Percentiles rank a stretch among this genome's conserved stretches.
These are phyloP conservation scores for Melanogrammus aeglefinus DNA, from an alignment of 2,797 vertebrate species.

Conservation along the genomic window DNA sequence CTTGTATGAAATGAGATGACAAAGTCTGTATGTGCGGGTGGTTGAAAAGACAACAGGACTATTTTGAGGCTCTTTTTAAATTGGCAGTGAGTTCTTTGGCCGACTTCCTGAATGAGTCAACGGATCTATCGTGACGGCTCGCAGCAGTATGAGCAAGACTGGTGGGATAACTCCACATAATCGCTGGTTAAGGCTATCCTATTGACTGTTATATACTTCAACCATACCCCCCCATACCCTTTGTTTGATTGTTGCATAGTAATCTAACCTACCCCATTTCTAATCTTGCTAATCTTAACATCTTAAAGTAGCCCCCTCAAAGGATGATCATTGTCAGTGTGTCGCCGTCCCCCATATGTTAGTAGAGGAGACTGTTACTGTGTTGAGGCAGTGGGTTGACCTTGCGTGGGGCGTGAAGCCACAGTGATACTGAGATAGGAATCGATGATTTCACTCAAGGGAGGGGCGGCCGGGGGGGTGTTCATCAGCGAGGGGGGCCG, in stretches of 20 bases:
- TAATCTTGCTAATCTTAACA: neutral
- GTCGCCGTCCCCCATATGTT: neutral
- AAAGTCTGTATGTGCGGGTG: neutral
- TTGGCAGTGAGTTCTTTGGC: neutral
- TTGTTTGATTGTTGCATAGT: too few species aligned
- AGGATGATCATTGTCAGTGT: neutral
- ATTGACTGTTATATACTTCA: neutral
- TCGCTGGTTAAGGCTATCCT: neutral
- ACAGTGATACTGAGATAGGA: constrained; percentile 37
- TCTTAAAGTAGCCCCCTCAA: neutral
- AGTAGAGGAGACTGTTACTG: neutral
- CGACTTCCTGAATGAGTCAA: neutral
- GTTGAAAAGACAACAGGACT: neutral
- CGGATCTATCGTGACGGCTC: neutral
- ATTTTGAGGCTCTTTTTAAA: neutral
- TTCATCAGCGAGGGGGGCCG: constrained; percentile 41
- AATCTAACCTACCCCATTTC: too few species aligned
- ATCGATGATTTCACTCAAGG: constrained; percentile 44
- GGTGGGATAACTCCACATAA: neutral
- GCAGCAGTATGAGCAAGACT: neutral
- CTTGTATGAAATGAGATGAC: neutral
- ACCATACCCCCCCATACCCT: neutral
- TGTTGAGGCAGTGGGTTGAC: constrained; percentile 44
- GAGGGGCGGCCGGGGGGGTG: constrained; percentile 9
- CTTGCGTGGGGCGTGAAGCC: constrained; percentile 36